These are phyloP conservation scores for Sebastes wilsoni DNA, from an alignment of 2,797 vertebrate genomes.

Conservation along the genomic window DNA sequence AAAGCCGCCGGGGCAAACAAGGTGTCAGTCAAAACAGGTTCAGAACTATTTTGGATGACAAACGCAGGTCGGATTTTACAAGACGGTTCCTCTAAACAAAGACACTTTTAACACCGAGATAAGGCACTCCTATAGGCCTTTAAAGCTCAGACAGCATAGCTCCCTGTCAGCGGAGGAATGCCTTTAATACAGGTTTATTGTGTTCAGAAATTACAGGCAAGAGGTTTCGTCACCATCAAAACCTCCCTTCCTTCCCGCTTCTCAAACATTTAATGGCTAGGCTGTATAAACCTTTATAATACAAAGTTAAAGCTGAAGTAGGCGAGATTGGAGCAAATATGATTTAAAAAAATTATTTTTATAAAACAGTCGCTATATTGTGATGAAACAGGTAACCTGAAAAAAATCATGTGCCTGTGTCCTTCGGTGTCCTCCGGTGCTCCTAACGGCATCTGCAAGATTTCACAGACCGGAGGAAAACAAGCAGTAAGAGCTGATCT, in stretches of 20 bases:
- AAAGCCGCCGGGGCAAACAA: constrained; percentile 61
- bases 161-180: constrained; percentile 14
- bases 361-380: too few species aligned
- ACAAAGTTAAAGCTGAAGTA: too few species aligned
- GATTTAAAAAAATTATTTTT: too few species aligned
- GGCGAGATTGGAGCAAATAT: too few species aligned
- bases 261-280: not conserved
- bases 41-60: constrained; percentile 31
- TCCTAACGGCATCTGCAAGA: too few species aligned
- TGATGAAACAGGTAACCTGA: too few species aligned
- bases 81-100: constrained; percentile 31
- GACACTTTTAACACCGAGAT: constrained; percentile 33
- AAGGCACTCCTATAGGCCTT: constrained; percentile 19
- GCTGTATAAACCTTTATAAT: not conserved
- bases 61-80: constrained; percentile 25
- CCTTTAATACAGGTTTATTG: constrained; percentile 5
- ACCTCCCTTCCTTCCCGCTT: not conserved
- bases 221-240: not conserved
- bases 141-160: constrained; percentile 2
- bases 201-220: not conserved
- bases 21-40: constrained; percentile 53
- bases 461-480: too few species aligned
- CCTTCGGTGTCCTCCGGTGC: too few species aligned
- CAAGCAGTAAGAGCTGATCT: too few species aligned
- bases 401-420: too few species aligned